phyloP scores from a whole-genome alignment of 2,113 vertebrate genomes.

The Aspiorhynchus laticeps region DNA sequence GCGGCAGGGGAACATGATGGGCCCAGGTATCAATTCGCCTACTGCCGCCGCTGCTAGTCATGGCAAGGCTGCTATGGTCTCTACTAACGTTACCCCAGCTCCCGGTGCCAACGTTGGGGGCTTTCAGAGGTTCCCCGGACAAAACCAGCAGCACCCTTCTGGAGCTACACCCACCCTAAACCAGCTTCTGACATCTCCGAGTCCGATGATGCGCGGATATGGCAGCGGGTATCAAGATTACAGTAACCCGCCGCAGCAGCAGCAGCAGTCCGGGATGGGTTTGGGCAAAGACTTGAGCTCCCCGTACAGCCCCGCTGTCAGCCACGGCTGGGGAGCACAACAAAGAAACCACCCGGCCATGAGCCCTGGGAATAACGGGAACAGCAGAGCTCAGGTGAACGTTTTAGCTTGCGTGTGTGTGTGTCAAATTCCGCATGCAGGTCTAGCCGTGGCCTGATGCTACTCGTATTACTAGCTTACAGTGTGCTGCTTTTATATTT shows the following conservation, averaged over 20 bases:
- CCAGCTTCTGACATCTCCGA: conserved; percentile 89
- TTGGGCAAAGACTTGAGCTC: conserved; percentile 84
- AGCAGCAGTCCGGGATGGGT: conserved; percentile 73
- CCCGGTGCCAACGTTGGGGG: conserved; percentile 71
- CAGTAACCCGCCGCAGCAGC: conserved; percentile 73
- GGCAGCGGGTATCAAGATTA: conserved; percentile 85
- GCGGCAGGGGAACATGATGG: conserved; percentile 80
- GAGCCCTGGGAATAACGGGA: conserved; percentile 84
- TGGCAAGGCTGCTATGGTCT: conserved; percentile 75
- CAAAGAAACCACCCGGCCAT: conserved; percentile 84
- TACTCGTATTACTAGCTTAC: background rate
- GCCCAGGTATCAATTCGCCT: conserved; percentile 72
- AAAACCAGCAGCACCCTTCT: conserved; percentile 83
- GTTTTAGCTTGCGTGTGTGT: background rate
- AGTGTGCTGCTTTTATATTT: background rate
- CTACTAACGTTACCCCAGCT: conserved; percentile 60
- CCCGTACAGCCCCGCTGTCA: conserved; percentile 80
- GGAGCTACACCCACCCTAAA: conserved; percentile 91
- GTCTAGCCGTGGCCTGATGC: conserved; percentile 40
- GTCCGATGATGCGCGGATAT: conserved; percentile 90
- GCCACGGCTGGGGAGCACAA: conserved; percentile 85
- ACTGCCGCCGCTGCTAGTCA: conserved; percentile 67
- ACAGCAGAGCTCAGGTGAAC: conserved; percentile 85
- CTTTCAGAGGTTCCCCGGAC: conserved; percentile 85
- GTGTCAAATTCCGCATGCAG: background rate